Percentiles rank a stretch among this genome's conserved stretches.
Evolutionary conservation across 2,888 invertebrate genomes (phyloP).

Genomic region (Autographa pulchrina): DNA sequence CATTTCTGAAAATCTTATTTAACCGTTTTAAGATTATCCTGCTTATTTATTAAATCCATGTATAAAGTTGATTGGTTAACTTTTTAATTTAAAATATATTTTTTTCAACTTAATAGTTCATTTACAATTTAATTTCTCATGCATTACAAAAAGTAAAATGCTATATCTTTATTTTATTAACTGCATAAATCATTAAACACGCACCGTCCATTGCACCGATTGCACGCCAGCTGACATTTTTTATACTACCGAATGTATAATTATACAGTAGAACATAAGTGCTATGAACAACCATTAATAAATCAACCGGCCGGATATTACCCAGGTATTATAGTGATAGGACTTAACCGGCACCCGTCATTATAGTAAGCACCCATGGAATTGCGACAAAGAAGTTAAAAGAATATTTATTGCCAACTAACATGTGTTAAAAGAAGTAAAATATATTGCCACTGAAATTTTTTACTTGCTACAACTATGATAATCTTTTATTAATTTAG

Average conservation of each 20-base stretch:
- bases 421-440: not conserved
- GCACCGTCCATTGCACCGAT: not conserved
- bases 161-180: not conserved
- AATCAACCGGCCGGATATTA: not conserved
- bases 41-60: too few relatives aligned
- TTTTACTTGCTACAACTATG: not conserved
- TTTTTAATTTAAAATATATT: too few relatives aligned
- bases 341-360: not conserved
- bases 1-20: too few relatives aligned
- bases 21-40: too few relatives aligned
- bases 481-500: not conserved
- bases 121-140: too few relatives aligned
- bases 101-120: too few relatives aligned
- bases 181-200: not conserved
- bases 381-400: constrained; percentile 16
- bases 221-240: constrained; percentile 4
- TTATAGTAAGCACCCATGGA: constrained; percentile 14
- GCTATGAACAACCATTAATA: not conserved
- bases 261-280: not conserved
- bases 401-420: too few relatives aligned
- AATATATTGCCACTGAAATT: not conserved
- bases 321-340: not conserved
- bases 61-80: too few relatives aligned
- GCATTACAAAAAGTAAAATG: too few relatives aligned
- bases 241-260: constrained; percentile 1